Base-by-base conservation (phyloP, 1,140 invertebrate species). In the Metopolophium dirhodum region DNA sequence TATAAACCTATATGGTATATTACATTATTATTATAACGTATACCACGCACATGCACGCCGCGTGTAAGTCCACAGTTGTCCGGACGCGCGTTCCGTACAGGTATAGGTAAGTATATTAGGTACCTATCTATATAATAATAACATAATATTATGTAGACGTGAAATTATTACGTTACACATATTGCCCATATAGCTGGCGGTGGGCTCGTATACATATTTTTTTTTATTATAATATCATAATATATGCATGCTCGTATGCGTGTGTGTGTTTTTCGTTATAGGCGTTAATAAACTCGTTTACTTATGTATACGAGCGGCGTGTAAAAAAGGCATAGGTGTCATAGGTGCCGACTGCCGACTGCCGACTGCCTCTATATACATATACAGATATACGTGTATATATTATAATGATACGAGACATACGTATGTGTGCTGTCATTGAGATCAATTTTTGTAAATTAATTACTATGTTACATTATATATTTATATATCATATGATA, bases 201-300 rank as follows among this genome's bases (percentile, higher is more conserved):
- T 68, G 57, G 26, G 26, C 26, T 68, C 30, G 30, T 68, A 6
- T 18, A 68, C 30, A n/a, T n/a, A n/a, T n/a, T 77, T n/a, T 77
- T 68, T 49, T 30, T 68, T n/a, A 77, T 77, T 77, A 77, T 77
- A 77, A 77, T 35, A 77, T 77, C 61, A 77, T 77, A 77, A 77
- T 77, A 77, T 77, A 77, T 77, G 30, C 14, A 18, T 68, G 11
- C n/a, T 2, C 18, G 51, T 54, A 18, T 18, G n/a, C n/a, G 61
- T 68, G 61, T n/a, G 61, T 68, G 57, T 61, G 61, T n/a, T 30
- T n/a, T 77, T n/a, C 61, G n/a, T 77, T 77, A 77, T n/a, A 77
- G 30, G 30, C 61, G 14, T 77, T 77, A 77, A 77, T 77, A 77
- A 77, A 77, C 61, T 77, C 30, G 61, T 77, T 77, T n/a, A 68